Evolutionary conservation across 2,113 vertebrate species (phyloP).

Genomic region (Xiphias gladius): DNA sequence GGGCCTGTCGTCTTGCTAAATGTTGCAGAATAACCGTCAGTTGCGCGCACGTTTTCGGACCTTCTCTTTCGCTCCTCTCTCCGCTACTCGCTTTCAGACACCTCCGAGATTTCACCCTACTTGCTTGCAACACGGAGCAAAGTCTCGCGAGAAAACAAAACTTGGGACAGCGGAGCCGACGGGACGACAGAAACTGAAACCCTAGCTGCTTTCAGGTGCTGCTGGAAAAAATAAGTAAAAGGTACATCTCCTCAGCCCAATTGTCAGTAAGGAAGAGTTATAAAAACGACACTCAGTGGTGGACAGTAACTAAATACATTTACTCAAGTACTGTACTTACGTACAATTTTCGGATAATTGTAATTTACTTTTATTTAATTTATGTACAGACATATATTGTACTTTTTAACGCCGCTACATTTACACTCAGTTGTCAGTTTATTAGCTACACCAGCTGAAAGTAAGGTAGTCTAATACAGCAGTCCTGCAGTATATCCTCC

Average conservation of each 20-base stretch:
- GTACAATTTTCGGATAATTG: neutral
- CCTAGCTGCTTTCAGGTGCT: slow-evolving; percentile 9
- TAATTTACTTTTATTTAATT: neutral
- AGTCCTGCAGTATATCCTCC: too few relatives aligned
- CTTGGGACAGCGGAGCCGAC: neutral
- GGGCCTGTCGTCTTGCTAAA: neutral
- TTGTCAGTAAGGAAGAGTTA: neutral
- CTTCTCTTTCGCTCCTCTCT: slow-evolving; percentile 49
- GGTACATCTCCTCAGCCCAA: neutral
- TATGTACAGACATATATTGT: neutral
- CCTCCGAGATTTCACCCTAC: slow-evolving; percentile 57
- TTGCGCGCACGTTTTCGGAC: slow-evolving; percentile 34
- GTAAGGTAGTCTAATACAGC: neutral
- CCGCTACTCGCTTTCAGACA: slow-evolving; percentile 24
- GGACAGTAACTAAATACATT: neutral
- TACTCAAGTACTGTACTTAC: neutral
- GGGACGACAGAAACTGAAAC: slow-evolving; percentile 7
- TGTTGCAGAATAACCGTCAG: slow-evolving; percentile 29
- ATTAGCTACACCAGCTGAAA: neutral
- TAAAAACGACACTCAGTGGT: neutral
- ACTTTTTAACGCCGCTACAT: neutral
- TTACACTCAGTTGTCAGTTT: neutral
- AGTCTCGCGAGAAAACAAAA: slow-evolving; percentile 66
- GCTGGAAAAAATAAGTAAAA: too few relatives aligned
- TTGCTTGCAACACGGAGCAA: slow-evolving; percentile 20